Evolutionary conservation across 2,113 vertebrate genomes (phyloP).

Genomic region (Limnothrissa miodon): DNA sequence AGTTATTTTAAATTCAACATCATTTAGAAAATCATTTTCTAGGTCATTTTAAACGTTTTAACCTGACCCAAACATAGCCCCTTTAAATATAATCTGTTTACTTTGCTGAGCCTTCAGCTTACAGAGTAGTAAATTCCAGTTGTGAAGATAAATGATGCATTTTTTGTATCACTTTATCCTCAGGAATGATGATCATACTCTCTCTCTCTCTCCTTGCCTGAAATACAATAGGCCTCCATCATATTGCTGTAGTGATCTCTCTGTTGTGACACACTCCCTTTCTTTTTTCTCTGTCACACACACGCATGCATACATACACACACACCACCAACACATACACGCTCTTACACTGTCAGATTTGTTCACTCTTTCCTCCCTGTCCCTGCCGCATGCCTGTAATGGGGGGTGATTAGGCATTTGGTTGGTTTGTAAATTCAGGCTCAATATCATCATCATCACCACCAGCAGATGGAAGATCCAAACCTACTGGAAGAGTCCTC

Average conservation of each 20-base stretch:
- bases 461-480: slow-evolving; percentile 98
- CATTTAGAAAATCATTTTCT: too few relatives aligned
- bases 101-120: neutral
- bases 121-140: neutral
- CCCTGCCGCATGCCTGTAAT: slow-evolving; percentile 11
- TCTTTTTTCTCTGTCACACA: slow-evolving; percentile 26
- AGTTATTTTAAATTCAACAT: too few relatives aligned
- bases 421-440: slow-evolving; percentile 86
- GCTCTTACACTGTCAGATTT: neutral
- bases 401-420: slow-evolving; percentile 16
- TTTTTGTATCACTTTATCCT: neutral
- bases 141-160: slow-evolving; percentile 12
- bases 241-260: neutral
- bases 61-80: too few relatives aligned
- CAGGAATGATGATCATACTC: slow-evolving; percentile 1
- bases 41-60: too few relatives aligned
- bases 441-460: slow-evolving; percentile 77
- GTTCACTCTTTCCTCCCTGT: slow-evolving; percentile 65
- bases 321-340: neutral
- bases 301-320: neutral
- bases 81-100: neutral
- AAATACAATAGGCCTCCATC: neutral
- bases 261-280: neutral
- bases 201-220: neutral
- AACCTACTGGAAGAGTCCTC: slow-evolving; percentile 97